Evolutionary conservation across 2,797 vertebrate species (phyloP).

Genomic region (Chloroceryle inda): DNA sequence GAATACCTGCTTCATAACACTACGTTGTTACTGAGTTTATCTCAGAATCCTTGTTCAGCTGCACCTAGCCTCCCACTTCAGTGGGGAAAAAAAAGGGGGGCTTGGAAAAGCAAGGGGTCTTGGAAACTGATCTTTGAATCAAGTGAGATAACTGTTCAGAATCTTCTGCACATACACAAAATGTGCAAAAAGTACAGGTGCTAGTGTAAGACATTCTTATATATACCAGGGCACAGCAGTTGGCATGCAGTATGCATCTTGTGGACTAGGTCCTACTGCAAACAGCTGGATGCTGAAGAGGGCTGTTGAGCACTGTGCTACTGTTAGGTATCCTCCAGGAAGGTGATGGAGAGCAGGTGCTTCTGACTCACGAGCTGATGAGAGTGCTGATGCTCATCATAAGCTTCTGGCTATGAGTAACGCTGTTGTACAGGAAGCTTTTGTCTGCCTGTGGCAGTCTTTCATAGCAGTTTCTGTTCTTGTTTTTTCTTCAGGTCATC

Average conservation of each 20-base stretch:
- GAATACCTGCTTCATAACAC: no score
- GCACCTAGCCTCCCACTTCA: no score
- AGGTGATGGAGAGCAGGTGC: slow-evolving; percentile 64
- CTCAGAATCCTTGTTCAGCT: no score
- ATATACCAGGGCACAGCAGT: neutral
- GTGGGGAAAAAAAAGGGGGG: no score
- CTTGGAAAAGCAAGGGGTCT: no score
- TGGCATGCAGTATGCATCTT: neutral
- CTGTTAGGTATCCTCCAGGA: neutral
- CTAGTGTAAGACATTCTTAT: neutral
- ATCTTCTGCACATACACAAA: neutral
- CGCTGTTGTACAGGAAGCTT: neutral
- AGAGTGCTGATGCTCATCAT: slow-evolving; percentile 13
- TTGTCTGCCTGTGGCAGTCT: slow-evolving; percentile 2
- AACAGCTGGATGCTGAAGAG: neutral
- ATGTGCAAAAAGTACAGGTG: neutral
- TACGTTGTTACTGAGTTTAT: no score
- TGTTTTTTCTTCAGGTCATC: slow-evolving; percentile 15
- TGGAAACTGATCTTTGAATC: no score
- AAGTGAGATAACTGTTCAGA: neutral
- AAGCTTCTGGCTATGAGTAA: slow-evolving; percentile 63
- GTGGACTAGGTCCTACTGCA: neutral
- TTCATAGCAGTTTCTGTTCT: neutral
- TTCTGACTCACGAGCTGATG: slow-evolving; percentile 38
- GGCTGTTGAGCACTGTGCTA: neutral